Evolutionary conservation across 2,888 invertebrate species (phyloP), one percentile per base, ranked within the genome.

Genomic region (Chloroclystis v-ata): DNA sequence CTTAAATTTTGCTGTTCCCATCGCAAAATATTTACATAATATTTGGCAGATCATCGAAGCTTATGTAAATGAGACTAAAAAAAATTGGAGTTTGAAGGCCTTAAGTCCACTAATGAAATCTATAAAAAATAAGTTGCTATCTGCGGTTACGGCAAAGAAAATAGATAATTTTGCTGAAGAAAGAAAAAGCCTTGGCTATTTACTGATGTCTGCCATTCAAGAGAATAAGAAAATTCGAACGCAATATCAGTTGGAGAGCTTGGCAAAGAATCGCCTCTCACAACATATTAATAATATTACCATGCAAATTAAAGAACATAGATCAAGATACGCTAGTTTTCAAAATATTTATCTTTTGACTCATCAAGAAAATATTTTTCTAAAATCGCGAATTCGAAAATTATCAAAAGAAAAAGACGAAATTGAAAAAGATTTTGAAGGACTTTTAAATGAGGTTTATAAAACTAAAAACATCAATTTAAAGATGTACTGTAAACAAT

Each of bases 171-270:
- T 78, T 3, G 63, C 57, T 4, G 73, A 77, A 43, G 79, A 85
- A 46, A 67, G 69, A 46, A 77, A 70, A 58, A 75, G 69, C 33
- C 59, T 85, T 33, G 70, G 70, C 0, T 67, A 74, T 9, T 67
- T 83, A 9, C 55, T 84, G 20, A 59, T 77, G 28, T 60, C 75
- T n/a, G 76, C 77, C 25, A 65, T 81, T 41, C 67, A 70, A 10
- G 82, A 84, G 60, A 84, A 83, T 51, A 82, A 78, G 67, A 74
- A 70, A 49, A 69, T 82, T 16, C 68, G 70, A 62, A 65, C 68
- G 61, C 72, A 71, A 47, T 78, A 70, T 56, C 73, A 82, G 37
- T 59, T 79, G 28, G 78, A 82, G 49, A 69, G 49, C 1, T 60
- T 75, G 63, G 73, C 80, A 0, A 84, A 78, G 64, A 75, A 69